These are phyloP conservation scores for Callopanchax toddi DNA, from an alignment of 2,113 vertebrate species.

Conservation along the genomic window DNA sequence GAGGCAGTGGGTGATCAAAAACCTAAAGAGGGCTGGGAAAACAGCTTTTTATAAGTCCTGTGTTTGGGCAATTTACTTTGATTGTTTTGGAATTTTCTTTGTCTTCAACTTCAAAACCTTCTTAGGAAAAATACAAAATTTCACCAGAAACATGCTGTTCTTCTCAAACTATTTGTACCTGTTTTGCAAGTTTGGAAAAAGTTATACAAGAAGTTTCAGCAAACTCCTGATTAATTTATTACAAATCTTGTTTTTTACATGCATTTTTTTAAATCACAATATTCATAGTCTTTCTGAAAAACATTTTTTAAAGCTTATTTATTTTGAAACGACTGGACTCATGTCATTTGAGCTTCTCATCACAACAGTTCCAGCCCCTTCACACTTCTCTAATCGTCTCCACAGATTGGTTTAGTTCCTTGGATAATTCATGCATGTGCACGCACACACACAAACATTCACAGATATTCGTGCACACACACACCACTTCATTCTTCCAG, in stretches of 20 bases:
- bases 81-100: slow-evolving; percentile 8
- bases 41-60: neutral
- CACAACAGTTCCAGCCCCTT: slow-evolving; percentile 28
- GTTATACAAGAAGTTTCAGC: too few species aligned
- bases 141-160: neutral
- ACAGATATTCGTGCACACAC: slow-evolving; percentile 23
- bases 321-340: slow-evolving; percentile 14
- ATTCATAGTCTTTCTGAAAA: too few species aligned
- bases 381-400: slow-evolving; percentile 41
- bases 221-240: too few species aligned
- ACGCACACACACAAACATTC: slow-evolving; percentile 25
- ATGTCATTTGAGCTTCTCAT: slow-evolving; percentile 19
- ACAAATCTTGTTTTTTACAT: too few species aligned
- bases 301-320: neutral
- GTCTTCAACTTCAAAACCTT: slow-evolving; percentile 7
- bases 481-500: slow-evolving; percentile 59
- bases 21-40: neutral
- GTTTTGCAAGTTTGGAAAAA: too few species aligned
- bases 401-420: slow-evolving; percentile 37
- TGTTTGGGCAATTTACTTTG: neutral
- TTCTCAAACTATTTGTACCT: neutral
- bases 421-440: slow-evolving; percentile 28
- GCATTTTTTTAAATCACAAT: too few species aligned
- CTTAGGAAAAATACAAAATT: neutral
- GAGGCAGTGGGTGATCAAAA: neutral